Evolutionary conservation across 2,888 invertebrate genomes (phyloP).

Genomic region (Microctonus aethiopoides): DNA sequence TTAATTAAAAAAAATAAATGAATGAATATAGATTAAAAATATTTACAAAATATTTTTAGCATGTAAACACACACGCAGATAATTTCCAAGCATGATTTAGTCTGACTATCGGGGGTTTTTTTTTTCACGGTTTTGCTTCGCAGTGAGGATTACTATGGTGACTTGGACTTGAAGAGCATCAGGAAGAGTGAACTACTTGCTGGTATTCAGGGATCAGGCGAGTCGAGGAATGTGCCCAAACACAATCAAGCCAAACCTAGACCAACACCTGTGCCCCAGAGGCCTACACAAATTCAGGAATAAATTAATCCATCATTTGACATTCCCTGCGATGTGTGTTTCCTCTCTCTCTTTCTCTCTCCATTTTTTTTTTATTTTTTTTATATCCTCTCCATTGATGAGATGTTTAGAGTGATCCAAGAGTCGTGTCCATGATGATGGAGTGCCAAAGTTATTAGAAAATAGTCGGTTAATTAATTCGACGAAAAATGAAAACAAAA

Average conservation of each 20-base stretch:
- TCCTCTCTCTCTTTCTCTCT: background rate
- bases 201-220: constrained; percentile 77
- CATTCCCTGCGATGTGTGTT: background rate
- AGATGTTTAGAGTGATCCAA: constrained; percentile 20
- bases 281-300: constrained; percentile 66
- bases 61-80: constrained; percentile 17
- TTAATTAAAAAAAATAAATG: constrained; percentile 12
- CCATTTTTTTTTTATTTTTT: background rate
- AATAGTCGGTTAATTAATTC: constrained; percentile 28
- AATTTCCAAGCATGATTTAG: constrained; percentile 34
- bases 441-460: constrained; percentile 39
- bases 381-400: background rate
- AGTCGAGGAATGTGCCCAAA: constrained; percentile 70
- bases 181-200: constrained; percentile 92
- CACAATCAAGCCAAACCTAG: constrained; percentile 70
- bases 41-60: background rate
- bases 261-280: constrained; percentile 59
- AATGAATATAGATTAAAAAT: constrained; percentile 10
- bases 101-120: constrained; percentile 49
- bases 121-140: constrained; percentile 67
- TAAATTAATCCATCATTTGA: constrained; percentile 58
- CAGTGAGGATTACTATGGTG: constrained; percentile 98
- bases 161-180: constrained; percentile 94
- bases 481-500: constrained; percentile 33
- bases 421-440: constrained; percentile 28